Evolutionary conservation across 1,140 invertebrate genomes (phyloP).

Genomic region (Akabosia matsudoensis): DNA sequence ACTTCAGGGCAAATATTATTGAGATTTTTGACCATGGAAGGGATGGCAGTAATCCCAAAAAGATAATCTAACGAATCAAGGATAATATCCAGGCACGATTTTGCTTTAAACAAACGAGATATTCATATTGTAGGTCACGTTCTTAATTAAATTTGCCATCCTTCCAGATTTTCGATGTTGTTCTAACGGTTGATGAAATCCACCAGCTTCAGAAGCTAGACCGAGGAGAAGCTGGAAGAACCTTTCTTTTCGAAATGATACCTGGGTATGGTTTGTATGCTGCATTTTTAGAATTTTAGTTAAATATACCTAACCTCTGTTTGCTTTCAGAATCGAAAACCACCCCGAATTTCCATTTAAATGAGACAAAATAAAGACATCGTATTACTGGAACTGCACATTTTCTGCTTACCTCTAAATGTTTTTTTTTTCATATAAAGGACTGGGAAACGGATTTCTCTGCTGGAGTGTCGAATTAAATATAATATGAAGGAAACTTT

Average conservation of each 20-base stretch:
- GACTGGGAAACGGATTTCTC: too few relatives aligned
- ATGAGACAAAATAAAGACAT: too few relatives aligned
- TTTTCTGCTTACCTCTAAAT: too few relatives aligned
- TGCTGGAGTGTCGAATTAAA: too few relatives aligned
- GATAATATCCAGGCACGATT: conserved; percentile 50
- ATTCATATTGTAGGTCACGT: not conserved
- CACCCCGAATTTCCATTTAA: not conserved
- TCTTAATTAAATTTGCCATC: not conserved
- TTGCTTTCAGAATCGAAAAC: not conserved
- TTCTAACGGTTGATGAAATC: conserved; percentile 56
- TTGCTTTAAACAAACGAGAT: not conserved
- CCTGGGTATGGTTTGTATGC: not conserved
- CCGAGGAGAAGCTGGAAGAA: conserved; percentile 57
- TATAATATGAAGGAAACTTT: too few relatives aligned
- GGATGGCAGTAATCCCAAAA: conserved; percentile 54
- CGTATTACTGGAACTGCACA: too few relatives aligned
- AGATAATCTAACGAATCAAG: conserved; percentile 50
- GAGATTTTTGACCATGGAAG: conserved; percentile 51
- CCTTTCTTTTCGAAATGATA: conserved; percentile 52
- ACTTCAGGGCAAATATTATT: conserved; percentile 54
- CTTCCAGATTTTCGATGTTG: conserved; percentile 59
- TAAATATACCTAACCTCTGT: not conserved
- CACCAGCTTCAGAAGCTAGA: conserved; percentile 57
- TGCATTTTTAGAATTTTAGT: not conserved
- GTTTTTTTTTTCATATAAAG: too few relatives aligned